Evolutionary conservation across 2,888 invertebrate species (phyloP).

Genomic region (Heliconius aoede): DNA sequence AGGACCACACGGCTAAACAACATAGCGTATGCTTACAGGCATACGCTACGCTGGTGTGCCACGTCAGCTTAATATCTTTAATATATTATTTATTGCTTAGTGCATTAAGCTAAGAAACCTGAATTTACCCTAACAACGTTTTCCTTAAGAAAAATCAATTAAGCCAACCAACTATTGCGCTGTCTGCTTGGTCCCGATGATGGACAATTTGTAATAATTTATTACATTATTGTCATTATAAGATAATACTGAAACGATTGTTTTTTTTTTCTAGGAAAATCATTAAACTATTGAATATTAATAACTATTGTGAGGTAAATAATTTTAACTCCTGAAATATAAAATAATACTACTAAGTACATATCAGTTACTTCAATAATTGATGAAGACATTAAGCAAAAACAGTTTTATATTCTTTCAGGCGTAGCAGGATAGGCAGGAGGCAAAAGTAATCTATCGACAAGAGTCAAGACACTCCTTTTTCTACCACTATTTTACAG

Average conservation of each 20-base stretch:
- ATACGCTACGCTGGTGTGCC: no score
- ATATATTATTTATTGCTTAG: neutral
- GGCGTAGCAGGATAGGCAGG: no score
- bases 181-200: neutral
- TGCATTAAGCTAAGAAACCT: neutral
- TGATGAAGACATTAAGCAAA: no score
- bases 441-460: no score
- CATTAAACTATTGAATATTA: neutral
- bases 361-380: no score
- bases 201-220: neutral
- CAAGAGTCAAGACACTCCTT: no score
- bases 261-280: conserved; percentile 1
- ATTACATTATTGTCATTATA: neutral
- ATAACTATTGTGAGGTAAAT: neutral
- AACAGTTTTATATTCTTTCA: no score
- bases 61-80: no score
- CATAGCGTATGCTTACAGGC: no score
- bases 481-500: no score
- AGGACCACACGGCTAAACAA: no score
- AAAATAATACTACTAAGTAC: neutral
- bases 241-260: neutral
- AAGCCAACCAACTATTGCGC: neutral
- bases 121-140: neutral
- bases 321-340: neutral
- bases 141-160: neutral